Conservation (phyloP, 2,888 invertebrate genomes). For the Thumatha senex region DNA sequence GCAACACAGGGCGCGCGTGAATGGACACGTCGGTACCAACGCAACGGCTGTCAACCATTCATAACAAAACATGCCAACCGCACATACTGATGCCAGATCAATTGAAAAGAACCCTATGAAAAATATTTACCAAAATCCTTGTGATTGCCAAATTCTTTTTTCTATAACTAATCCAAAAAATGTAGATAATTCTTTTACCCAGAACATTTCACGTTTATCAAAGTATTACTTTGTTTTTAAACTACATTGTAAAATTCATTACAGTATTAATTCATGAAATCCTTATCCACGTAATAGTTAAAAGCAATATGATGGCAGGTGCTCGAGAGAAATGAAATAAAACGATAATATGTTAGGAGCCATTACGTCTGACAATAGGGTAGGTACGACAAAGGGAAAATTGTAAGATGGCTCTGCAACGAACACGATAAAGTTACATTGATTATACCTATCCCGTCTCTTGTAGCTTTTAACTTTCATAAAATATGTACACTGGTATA, state of each 20-base stretch:
- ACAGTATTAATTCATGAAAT: constrained; percentile 50
- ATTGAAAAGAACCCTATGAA: constrained; percentile 66
- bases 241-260: constrained; percentile 36
- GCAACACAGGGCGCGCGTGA: constrained; percentile 57
- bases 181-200: too few species aligned
- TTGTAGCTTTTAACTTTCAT: constrained; percentile 16
- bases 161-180: neutral
- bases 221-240: neutral
- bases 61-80: constrained; percentile 78
- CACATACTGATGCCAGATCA: constrained; percentile 59
- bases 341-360: constrained; percentile 71
- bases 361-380: constrained; percentile 69
- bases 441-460: constrained; percentile 40
- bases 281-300: constrained; percentile 56
- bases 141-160: neutral
- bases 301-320: constrained; percentile 69
- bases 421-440: constrained; percentile 67
- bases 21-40: constrained; percentile 62
- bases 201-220: too few species aligned
- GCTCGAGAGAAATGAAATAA: constrained; percentile 68
- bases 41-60: constrained; percentile 64
- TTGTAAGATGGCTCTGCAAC: constrained; percentile 60
- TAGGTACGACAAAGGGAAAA: constrained; percentile 66
- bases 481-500: constrained; percentile 13
- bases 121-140: constrained; percentile 36